phyloP scores from a whole-genome alignment of 2,113 vertebrate species.

The Chitala chitala region DNA sequence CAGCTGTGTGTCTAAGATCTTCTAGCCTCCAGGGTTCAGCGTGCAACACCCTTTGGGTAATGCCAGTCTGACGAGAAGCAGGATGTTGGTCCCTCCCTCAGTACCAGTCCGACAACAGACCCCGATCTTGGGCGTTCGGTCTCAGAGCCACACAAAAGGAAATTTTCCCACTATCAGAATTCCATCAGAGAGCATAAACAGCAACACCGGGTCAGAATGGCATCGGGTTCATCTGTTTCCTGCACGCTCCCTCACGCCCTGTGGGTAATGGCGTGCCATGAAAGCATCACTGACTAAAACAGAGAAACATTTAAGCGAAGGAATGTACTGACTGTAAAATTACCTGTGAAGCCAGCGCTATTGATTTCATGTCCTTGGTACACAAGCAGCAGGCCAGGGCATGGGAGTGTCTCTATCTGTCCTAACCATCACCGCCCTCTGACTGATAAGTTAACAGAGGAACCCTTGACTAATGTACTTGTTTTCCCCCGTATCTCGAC shows the following conservation, averaged over 20 bases:
- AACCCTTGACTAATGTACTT: constrained; percentile 47
- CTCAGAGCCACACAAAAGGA: constrained; percentile 49
- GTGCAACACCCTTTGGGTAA: too few species aligned
- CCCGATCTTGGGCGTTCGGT: too few species aligned
- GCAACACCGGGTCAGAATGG: constrained; percentile 45
- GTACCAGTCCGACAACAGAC: too few species aligned
- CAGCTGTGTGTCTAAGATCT: too few species aligned
- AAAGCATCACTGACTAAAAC: constrained; percentile 69
- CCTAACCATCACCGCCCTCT: constrained; percentile 55
- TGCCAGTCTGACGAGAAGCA: too few species aligned
- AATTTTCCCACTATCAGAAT: constrained; percentile 53
- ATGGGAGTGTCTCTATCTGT: constrained; percentile 58
- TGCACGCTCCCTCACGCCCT: constrained; percentile 53
- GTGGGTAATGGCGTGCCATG: constrained; percentile 59
- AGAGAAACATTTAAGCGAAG: constrained; percentile 66
- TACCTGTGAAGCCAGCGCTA: constrained; percentile 55
- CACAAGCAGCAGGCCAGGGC: constrained; percentile 57
- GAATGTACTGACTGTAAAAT: constrained; percentile 65
- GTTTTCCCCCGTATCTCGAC: constrained; percentile 43
- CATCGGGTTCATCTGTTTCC: constrained; percentile 62
- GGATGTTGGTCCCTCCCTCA: too few species aligned
- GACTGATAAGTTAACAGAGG: constrained; percentile 52
- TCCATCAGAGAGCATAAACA: constrained; percentile 60
- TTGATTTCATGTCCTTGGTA: constrained; percentile 66
- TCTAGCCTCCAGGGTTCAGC: too few species aligned